phyloP scores from a whole-genome alignment of 2,797 vertebrate genomes.

The Rhinichthys osculus region DNA sequence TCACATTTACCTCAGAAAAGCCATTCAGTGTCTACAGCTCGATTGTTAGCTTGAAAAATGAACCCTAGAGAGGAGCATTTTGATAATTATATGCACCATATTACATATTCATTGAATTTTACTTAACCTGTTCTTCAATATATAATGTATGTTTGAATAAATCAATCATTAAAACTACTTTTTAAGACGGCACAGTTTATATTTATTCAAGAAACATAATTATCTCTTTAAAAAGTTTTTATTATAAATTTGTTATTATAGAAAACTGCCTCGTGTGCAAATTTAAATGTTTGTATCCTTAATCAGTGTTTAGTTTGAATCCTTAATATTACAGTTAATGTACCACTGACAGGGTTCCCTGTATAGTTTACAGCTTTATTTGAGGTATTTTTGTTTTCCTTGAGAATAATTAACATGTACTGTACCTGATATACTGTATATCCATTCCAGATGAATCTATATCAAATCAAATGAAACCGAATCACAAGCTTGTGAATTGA shows the following conservation, averaged over 20 bases:
- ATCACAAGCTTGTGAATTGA: not conserved
- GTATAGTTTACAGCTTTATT: not conserved
- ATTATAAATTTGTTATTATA: no score
- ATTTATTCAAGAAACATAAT: not conserved
- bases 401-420: not conserved
- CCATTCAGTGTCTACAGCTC: not conserved
- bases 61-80: not conserved
- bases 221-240: no score
- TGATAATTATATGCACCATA: not conserved
- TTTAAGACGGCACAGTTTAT: not conserved
- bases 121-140: not conserved
- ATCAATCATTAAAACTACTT: not conserved
- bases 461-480: not conserved
- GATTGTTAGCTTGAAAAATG: not conserved
- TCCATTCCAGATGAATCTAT: not conserved
- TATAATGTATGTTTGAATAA: not conserved
- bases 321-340: not conserved
- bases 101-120: not conserved
- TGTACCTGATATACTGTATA: not conserved
- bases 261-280: not conserved
- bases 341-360: not conserved
- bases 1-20: not conserved
- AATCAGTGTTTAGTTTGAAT: not conserved
- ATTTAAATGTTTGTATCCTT: not conserved
- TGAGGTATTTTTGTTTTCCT: not conserved